A percentile compares a stretch with the other conserved stretches of the same genome.
These are phyloP conservation scores for Periphyllus acericola DNA, from an alignment of 2,888 invertebrate genomes.

Conservation along the genomic window DNA sequence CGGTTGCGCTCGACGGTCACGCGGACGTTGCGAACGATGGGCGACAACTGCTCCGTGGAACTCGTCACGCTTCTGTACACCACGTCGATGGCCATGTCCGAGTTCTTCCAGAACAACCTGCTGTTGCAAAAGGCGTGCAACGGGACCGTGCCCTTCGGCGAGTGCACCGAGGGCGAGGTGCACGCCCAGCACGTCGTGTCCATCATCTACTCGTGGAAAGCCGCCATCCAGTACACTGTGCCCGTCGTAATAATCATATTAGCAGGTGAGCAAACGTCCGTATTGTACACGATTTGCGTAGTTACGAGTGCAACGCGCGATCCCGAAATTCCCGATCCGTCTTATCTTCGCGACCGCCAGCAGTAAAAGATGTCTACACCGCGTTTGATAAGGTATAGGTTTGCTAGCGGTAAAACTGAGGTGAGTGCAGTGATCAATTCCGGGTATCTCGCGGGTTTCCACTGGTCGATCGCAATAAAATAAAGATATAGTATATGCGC, in stretches of 20 bases:
- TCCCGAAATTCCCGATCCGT: neutral
- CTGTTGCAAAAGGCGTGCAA: slow-evolving; percentile 59
- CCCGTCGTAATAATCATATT: slow-evolving; percentile 42
- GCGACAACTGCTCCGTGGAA: slow-evolving; percentile 31
- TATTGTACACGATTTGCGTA: neutral
- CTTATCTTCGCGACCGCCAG: neutral
- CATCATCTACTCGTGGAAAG: slow-evolving; percentile 57
- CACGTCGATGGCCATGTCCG: slow-evolving; percentile 46
- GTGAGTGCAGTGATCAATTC: no score
- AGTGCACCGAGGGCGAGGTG: slow-evolving; percentile 61
- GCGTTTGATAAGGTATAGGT: no score
- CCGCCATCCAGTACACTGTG: slow-evolving; percentile 15
- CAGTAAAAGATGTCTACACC: no score
- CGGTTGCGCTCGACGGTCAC: neutral
- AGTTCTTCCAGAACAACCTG: slow-evolving; percentile 54
- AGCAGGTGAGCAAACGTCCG: neutral
- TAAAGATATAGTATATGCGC: no score
- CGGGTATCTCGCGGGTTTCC: no score
- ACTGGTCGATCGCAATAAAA: no score
- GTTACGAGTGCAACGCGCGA: neutral
- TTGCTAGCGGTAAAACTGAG: no score
- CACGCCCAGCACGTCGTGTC: slow-evolving; percentile 64
- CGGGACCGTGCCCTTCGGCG: slow-evolving; percentile 61
- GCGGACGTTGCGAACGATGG: neutral
- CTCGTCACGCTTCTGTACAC: slow-evolving; percentile 28